These are phyloP conservation scores for Carassius auratus DNA, from an alignment of 2,113 vertebrate species.

Conservation along the genomic window DNA sequence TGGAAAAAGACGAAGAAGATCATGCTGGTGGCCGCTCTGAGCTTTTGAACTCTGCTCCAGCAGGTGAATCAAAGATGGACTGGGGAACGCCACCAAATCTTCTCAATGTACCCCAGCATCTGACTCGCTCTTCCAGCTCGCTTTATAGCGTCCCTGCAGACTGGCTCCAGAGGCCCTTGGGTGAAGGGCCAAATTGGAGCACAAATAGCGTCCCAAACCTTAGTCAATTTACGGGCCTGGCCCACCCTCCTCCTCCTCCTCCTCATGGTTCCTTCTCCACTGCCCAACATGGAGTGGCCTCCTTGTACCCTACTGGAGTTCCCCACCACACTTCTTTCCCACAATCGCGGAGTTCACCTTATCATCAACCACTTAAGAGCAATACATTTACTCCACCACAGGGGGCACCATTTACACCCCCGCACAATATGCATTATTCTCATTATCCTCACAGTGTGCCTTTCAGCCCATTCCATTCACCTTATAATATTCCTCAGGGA, in stretches of 20 bases:
- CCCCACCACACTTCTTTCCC: neutral
- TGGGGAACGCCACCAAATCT: slow-evolving; percentile 64
- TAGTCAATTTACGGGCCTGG: slow-evolving; percentile 24
- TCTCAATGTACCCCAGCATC: slow-evolving; percentile 61
- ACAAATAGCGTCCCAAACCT: slow-evolving; percentile 87
- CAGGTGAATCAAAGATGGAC: slow-evolving; percentile 9
- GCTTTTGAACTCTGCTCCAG: slow-evolving; percentile 70
- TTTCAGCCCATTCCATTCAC: slow-evolving; percentile 21
- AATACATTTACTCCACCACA: slow-evolving; percentile 40
- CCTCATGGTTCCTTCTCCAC: slow-evolving; percentile 43
- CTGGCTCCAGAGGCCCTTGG: slow-evolving; percentile 75
- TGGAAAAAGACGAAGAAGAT: slow-evolving; percentile 59
- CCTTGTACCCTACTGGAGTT: neutral
- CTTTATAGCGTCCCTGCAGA: slow-evolving; percentile 80
- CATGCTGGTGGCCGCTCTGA: slow-evolving; percentile 74
- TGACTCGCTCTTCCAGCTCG: slow-evolving; percentile 80
- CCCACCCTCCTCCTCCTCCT: slow-evolving; percentile 19
- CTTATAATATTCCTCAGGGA: neutral
- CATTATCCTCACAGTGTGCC: neutral
- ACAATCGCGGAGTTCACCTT: neutral
- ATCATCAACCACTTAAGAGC: slow-evolving; percentile 43
- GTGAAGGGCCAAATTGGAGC: slow-evolving; percentile 77
- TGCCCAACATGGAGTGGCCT: slow-evolving; percentile 45
- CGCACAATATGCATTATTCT: neutral
- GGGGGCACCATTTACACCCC: slow-evolving; percentile 32